Evolutionary conservation across 2,797 vertebrate species (phyloP).

Genomic region (Betta splendens): DNA sequence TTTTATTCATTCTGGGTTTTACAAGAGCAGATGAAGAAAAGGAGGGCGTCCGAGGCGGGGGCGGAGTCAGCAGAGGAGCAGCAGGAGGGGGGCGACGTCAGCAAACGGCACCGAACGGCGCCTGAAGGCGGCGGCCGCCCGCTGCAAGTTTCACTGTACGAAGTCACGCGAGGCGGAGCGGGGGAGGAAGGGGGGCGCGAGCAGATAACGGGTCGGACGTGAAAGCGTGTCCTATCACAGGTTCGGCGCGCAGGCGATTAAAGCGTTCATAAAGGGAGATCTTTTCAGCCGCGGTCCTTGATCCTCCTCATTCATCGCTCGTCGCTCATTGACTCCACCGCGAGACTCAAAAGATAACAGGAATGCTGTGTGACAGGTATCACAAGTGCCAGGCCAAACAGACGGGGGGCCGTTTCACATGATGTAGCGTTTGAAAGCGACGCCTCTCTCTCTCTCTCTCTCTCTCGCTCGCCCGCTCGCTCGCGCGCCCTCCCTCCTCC

Average conservation of each 20-base stretch:
- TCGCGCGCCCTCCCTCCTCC: constrained; percentile 36
- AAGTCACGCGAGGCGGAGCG: constrained; percentile 59
- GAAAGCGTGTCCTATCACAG: constrained; percentile 31
- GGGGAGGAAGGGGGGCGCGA: constrained; percentile 38
- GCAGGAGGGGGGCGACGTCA: constrained; percentile 25
- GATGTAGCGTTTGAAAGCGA: constrained; percentile 48
- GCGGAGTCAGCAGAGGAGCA: constrained; percentile 26
- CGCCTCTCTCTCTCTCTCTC: constrained; percentile 28
- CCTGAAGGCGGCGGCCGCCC: constrained; percentile 72
- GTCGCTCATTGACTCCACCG: neutral
- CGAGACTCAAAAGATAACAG: constrained; percentile 29
- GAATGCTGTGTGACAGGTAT: constrained; percentile 26
- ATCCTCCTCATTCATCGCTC: neutral
- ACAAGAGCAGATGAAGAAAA: constrained; percentile 66
- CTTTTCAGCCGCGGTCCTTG: constrained; percentile 5
- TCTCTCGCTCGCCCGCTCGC: no score
- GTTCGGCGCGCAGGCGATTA: constrained; percentile 32
- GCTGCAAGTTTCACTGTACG: constrained; percentile 69
- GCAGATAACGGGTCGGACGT: constrained; percentile 23
- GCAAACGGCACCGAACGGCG: constrained; percentile 74
- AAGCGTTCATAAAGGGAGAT: constrained; percentile 24
- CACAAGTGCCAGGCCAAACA: constrained; percentile 20
- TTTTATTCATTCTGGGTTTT: constrained; percentile 83
- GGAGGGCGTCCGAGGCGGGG: constrained; percentile 35
- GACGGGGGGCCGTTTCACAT: constrained; percentile 15